phyloP scores from a whole-genome alignment of 2,888 invertebrate genomes.

The Lasius platythorax region DNA sequence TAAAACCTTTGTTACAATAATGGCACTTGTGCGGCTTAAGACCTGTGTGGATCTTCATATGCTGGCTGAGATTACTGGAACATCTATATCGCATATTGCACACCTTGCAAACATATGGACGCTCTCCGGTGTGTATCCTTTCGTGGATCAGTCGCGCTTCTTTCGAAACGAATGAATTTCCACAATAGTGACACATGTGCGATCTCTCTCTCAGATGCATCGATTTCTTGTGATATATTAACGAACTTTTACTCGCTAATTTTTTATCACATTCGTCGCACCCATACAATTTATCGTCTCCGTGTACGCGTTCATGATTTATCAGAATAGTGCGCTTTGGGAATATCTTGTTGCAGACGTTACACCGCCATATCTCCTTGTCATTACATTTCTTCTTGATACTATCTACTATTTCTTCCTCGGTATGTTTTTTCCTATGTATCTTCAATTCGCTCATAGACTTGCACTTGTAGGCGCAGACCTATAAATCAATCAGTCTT shows the following conservation, averaged over 20 bases:
- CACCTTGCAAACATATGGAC: slow-evolving; percentile 80
- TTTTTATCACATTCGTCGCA: slow-evolving; percentile 80
- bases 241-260: slow-evolving; percentile 79
- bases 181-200: slow-evolving; percentile 85
- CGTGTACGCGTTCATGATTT: slow-evolving; percentile 79
- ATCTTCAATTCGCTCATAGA: slow-evolving; percentile 81
- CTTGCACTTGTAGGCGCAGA: slow-evolving; percentile 78
- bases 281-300: slow-evolving; percentile 70
- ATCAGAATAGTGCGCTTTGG: slow-evolving; percentile 76
- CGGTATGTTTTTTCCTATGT: slow-evolving; percentile 80
- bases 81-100: slow-evolving; percentile 82
- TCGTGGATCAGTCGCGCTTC: slow-evolving; percentile 85
- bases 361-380: slow-evolving; percentile 77
- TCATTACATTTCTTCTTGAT: slow-evolving; percentile 72
- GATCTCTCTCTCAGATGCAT: slow-evolving; percentile 85
- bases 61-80: slow-evolving; percentile 82
- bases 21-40: slow-evolving; percentile 77
- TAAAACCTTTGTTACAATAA: slow-evolving; percentile 79
- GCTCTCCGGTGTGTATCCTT: slow-evolving; percentile 84
- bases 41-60: slow-evolving; percentile 79
- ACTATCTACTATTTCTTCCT: slow-evolving; percentile 77
- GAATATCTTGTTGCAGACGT: slow-evolving; percentile 77
- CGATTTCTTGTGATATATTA: slow-evolving; percentile 84
- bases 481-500: slow-evolving; percentile 63
- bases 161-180: slow-evolving; percentile 84